Evolutionary conservation across 2,888 invertebrate genomes (phyloP), one percentile per base, ranked within the genome.

Genomic region (Chaetogeoica ovagalla): DNA sequence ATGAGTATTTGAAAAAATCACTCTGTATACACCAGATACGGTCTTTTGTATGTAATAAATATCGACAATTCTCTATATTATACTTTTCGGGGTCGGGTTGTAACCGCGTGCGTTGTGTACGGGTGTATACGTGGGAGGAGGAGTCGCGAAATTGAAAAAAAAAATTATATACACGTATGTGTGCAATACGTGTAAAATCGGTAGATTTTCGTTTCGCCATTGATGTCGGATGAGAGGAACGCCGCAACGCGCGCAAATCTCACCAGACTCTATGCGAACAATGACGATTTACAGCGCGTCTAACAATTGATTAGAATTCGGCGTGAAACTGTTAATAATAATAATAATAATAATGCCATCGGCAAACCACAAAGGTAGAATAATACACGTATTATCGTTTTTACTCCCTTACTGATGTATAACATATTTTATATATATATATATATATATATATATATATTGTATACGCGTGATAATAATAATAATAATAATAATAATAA

Each of bases 261-360:
- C 63, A 0, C 39, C 30, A 48, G 37, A 60, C 57, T 9, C 71
- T n/a, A n/a, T n/a, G n/a, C 48, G 57, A 68, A 76, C 76, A 77
- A 77, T 77, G 68, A 77, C 77, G 63, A 79, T 79, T 62, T 70
- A 69, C 60, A 69, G 52, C 69, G 77, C 21, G 62, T 30, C 30
- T n/a, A n/a, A 77, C 77, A 69, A 70, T 79, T 70, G 77, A 79
- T 79, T 79, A 63, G 70, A 39, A 70, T 63, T 79, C 70, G 69
- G 77, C 52, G 70, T 79, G 77, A 79, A 70, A 79, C 70, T 79
- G 77, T 79, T 79, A 79, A 70, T 70, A 43, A 43, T 43, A 62
- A 52, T 79, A 70, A 70, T 79, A 79, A 70, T 70, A 43, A 43
- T 43, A 62, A 52, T 52, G 77, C 77, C 11, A 70, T 79, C 77